These are phyloP conservation scores for Abrostola tripartita DNA, from an alignment of 2,888 invertebrate genomes.

Conservation along the genomic window DNA sequence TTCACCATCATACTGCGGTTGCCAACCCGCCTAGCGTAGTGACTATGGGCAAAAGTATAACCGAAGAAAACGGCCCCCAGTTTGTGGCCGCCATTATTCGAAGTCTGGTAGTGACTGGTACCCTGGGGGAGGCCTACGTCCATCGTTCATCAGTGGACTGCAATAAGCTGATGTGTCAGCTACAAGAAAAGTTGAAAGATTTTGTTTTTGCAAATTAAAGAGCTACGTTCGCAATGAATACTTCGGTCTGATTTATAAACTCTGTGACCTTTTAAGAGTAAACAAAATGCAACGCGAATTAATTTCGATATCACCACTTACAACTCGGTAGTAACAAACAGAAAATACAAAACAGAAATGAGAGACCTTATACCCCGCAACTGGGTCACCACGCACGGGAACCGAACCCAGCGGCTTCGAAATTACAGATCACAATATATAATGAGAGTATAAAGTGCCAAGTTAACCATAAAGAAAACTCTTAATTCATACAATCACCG, in stretches of 20 bases:
- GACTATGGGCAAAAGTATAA: no score
- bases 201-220: no score
- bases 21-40: no score
- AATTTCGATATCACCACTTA: constrained; percentile 11
- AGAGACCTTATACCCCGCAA: constrained; percentile 40
- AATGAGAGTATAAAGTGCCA: constrained; percentile 65
- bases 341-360: constrained; percentile 29
- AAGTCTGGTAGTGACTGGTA: no score
- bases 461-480: constrained; percentile 55
- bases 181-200: no score
- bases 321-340: constrained; percentile 3
- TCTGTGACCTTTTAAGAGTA: background rate
- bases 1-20: no score
- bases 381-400: constrained; percentile 51
- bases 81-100: no score
- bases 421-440: constrained; percentile 66
- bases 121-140: no score
- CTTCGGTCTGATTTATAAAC: background rate
- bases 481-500: constrained; percentile 59
- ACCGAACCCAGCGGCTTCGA: constrained; percentile 59
- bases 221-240: background rate
- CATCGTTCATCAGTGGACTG: no score
- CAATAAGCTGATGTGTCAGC: no score
- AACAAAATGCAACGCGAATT: background rate
- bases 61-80: no score